Conservation (phyloP, 2,113 vertebrate species). For the Stigmatopora argus region DNA sequence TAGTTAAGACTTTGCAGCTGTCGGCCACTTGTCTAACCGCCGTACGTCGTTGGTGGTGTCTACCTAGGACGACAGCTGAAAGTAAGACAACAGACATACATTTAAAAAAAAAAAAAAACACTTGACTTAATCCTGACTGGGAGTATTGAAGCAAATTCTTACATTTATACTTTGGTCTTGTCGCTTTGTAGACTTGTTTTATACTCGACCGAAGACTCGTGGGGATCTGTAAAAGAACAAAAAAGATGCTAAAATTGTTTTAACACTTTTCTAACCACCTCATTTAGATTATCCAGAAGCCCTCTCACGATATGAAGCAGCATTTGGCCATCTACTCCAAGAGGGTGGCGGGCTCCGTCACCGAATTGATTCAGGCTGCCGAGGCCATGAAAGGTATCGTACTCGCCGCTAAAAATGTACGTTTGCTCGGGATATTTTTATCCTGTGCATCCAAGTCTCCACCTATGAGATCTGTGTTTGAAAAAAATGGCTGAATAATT, state of each 20-base stretch:
- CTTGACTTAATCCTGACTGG: neutral
- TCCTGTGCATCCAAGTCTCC: too few relatives aligned
- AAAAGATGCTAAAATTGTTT: neutral
- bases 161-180: neutral
- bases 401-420: neutral
- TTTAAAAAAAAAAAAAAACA: too few relatives aligned
- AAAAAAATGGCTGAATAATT: neutral
- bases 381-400: conserved; percentile 96
- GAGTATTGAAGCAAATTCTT: neutral
- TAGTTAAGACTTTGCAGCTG: conserved; percentile 65
- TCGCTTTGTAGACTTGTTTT: neutral
- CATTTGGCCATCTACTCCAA: conserved; percentile 88
- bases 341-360: conserved; percentile 89
- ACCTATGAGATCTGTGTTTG: too few relatives aligned
- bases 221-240: neutral
- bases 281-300: conserved; percentile 89
- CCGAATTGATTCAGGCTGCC: conserved; percentile 94
- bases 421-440: too few relatives aligned
- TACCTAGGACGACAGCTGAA: conserved; percentile 33
- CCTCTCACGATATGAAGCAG: conserved; percentile 87
- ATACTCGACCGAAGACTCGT: neutral
- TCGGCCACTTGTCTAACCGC: conserved; percentile 37
- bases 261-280: neutral
- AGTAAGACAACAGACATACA: neutral
- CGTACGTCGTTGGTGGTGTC: conserved; percentile 15